Conservation (phyloP, 2,888 invertebrate genomes). For the Danaus chrysippus region DNA sequence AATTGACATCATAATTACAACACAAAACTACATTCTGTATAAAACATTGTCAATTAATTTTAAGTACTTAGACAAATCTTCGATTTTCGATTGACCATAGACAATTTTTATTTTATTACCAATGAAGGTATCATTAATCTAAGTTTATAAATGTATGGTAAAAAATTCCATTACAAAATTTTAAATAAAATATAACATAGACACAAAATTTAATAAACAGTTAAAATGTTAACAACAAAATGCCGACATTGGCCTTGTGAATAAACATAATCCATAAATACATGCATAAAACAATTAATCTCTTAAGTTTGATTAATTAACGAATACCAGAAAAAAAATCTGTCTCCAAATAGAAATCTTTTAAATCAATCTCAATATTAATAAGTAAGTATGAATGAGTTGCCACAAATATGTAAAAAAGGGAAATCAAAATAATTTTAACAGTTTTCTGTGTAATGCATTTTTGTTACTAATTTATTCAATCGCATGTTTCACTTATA, state of each 20-base stretch:
- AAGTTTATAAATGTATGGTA: constrained; percentile 1
- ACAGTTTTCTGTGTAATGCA: background rate
- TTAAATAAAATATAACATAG: constrained; percentile 5
- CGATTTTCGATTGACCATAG: constrained; percentile 1
- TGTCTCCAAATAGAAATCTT: background rate
- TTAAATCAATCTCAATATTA: constrained; percentile 3
- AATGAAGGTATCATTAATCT: constrained; percentile 2
- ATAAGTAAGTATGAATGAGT: background rate
- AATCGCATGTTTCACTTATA: constrained; percentile 23
- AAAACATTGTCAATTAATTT: constrained; percentile 31
- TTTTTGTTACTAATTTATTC: background rate
- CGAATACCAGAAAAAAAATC: background rate
- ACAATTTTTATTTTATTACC: background rate
- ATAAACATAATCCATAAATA: constrained; percentile 2
- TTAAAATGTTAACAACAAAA: constrained; percentile 5
- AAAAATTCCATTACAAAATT: constrained; percentile 1
- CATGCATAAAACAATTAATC: constrained; percentile 1
- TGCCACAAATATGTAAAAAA: constrained; percentile 2
- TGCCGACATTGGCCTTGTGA: background rate
- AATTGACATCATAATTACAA: constrained; percentile 72
- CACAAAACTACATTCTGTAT: constrained; percentile 62
- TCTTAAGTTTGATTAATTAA: background rate
- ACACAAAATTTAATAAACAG: constrained; percentile 3
- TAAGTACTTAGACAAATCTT: background rate
- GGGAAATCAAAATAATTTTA: background rate